These are phyloP conservation scores for Dilophus febrilis DNA, from an alignment of 2,888 invertebrate species.

Conservation along the genomic window DNA sequence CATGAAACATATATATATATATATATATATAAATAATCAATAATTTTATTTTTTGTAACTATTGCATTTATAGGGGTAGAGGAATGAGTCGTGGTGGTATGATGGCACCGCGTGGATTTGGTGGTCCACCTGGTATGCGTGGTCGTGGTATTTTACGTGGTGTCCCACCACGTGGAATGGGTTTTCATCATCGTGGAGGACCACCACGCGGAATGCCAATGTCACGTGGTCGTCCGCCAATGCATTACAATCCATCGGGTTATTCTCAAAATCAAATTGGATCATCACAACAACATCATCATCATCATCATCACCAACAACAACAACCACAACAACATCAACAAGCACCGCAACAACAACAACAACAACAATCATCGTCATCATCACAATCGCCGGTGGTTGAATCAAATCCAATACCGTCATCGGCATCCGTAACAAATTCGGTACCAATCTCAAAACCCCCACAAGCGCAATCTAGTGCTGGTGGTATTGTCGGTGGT, in stretches of 20 bases:
- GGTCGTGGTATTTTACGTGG: constrained; percentile 13
- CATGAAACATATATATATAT: background rate
- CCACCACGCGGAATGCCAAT: constrained; percentile 2
- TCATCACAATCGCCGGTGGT: constrained; percentile 11
- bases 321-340: constrained; percentile 3
- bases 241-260: constrained; percentile 18
- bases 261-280: no score
- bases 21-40: background rate
- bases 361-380: constrained; percentile 1
- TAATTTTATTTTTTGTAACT: no score
- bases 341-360: constrained; percentile 9
- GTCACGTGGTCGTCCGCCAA: constrained; percentile 18
- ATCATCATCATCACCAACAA: constrained; percentile 12
- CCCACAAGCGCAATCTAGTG: background rate
- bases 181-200: constrained; percentile 9
- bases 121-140: constrained; percentile 22
- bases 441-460: background rate
- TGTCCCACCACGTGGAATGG: constrained; percentile 18
- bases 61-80: constrained; percentile 10
- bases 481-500: no score
- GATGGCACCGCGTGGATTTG: constrained; percentile 22
- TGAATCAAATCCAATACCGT: background rate
- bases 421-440: no score
- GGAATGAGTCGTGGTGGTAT: constrained; percentile 29
- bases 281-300: constrained; percentile 26